phyloP scores from a whole-genome alignment of 2,888 invertebrate genomes.

The Tenthredo scrophulariae region DNA sequence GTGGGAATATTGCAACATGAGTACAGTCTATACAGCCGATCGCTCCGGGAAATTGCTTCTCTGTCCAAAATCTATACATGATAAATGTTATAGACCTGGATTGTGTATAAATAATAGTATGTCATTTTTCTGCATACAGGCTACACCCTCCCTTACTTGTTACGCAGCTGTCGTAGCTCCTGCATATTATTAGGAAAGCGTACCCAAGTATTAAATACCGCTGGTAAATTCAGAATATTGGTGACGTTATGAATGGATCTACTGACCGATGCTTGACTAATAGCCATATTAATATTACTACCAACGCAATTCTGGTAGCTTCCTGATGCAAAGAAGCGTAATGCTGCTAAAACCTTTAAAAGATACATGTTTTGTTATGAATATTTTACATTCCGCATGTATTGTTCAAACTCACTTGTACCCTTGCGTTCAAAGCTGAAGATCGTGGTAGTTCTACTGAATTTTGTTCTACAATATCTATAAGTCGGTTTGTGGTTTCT shows the following conservation, averaged over 20 bases:
- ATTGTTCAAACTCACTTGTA: constrained; percentile 21
- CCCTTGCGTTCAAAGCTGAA: constrained; percentile 7
- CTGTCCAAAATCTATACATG: constrained; percentile 51
- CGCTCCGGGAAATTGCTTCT: constrained; percentile 56
- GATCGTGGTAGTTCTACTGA: background rate
- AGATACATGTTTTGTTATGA: background rate
- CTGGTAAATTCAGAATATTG: constrained; percentile 47
- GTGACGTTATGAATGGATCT: background rate
- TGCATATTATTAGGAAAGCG: constrained; percentile 48
- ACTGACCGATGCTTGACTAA: constrained; percentile 54
- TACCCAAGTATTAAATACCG: constrained; percentile 52
- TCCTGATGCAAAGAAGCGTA: constrained; percentile 54
- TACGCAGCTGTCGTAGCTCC: constrained; percentile 41
- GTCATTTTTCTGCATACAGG: background rate
- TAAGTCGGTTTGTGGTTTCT: background rate
- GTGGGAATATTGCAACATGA: constrained; percentile 65
- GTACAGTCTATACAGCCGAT: constrained; percentile 66
- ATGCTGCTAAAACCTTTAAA: constrained; percentile 28
- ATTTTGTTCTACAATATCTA: constrained; percentile 24
- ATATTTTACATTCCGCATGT: background rate
- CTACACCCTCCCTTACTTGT: constrained; percentile 32
- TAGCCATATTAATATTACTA: constrained; percentile 41
- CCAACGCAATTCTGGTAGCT: constrained; percentile 53
- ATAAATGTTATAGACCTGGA: background rate
- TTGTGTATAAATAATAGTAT: too few relatives aligned